Evolutionary conservation across 2,797 vertebrate species (phyloP).

Genomic region (Peromyscus attwateri): DNA sequence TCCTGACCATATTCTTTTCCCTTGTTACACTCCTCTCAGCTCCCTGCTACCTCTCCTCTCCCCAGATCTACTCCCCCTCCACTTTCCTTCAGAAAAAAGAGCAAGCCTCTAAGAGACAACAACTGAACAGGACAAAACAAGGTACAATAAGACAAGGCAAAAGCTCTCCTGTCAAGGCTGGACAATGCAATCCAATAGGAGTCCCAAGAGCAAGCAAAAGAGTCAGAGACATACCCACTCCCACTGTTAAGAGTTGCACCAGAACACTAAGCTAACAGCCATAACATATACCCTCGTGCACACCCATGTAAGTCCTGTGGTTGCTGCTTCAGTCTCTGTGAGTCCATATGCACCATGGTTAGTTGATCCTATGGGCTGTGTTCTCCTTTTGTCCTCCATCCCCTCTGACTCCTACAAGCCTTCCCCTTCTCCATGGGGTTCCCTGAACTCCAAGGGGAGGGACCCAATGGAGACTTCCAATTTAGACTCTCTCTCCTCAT

Average conservation of each 20-base stretch:
- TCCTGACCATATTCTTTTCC: background rate
- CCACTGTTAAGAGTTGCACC: background rate
- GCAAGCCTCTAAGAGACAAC: too few species aligned
- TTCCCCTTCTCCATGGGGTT: background rate
- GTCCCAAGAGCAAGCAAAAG: background rate
- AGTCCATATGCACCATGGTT: too few species aligned
- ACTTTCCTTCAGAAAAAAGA: background rate
- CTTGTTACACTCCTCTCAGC: background rate
- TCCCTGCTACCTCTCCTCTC: background rate
- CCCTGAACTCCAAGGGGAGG: background rate
- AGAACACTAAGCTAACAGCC: background rate
- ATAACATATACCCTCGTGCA: background rate
- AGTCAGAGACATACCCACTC: background rate
- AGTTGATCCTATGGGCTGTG: background rate
- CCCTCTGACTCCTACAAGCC: background rate
- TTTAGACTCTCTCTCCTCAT: background rate
- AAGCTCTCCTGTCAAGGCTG: background rate
- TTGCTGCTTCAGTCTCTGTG: background rate
- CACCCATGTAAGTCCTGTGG: background rate
- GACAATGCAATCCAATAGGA: background rate
- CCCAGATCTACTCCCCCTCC: background rate
- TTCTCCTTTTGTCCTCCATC: background rate
- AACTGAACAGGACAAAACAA: background rate
- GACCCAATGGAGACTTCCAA: background rate
- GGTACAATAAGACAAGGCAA: background rate